phyloP scores from a whole-genome alignment of 2,888 invertebrate species.

The Campoletis raptor region DNA sequence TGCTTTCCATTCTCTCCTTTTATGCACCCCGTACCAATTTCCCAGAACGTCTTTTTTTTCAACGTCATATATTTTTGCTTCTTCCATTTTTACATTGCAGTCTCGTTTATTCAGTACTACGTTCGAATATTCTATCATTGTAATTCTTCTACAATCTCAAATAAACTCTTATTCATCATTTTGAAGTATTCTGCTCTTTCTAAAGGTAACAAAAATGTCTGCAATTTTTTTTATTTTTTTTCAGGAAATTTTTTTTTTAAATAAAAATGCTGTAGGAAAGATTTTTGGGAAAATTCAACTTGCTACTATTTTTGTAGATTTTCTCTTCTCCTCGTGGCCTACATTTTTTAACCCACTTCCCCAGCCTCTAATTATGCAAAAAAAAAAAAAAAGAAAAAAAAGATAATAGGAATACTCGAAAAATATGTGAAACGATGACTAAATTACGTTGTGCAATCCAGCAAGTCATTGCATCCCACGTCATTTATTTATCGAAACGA shows the following conservation, averaged over 20 bases:
- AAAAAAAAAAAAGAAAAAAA: not conserved
- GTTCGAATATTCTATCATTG: not conserved
- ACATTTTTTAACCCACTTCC: not conserved
- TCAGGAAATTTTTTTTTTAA: not conserved
- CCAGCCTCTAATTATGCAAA: not conserved
- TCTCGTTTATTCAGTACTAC: slow-evolving; percentile 22
- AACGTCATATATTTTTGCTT: slow-evolving; percentile 17
- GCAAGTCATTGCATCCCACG: not conserved
- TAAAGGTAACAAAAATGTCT: not conserved
- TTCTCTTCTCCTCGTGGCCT: not conserved
- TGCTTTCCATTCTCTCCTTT: slow-evolving; percentile 44
- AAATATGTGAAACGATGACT: not conserved
- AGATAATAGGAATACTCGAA: not conserved
- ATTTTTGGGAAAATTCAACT: not conserved
- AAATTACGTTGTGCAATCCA: not conserved
- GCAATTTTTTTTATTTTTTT: not conserved
- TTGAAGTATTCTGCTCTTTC: not conserved
- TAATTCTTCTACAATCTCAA: not conserved
- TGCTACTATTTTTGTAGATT: not conserved
- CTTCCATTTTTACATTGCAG: not conserved
- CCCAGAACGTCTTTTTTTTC: slow-evolving; percentile 16
- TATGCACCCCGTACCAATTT: slow-evolving; percentile 57
- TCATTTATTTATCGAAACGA: not conserved
- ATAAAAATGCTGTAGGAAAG: not conserved
- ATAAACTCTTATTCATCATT: slow-evolving; percentile 5